A percentile compares a stretch with the other conserved stretches of the same genome.
phyloP scores from a whole-genome alignment of 2,797 vertebrate genomes.

The Spinibarbus caldwelli region DNA sequence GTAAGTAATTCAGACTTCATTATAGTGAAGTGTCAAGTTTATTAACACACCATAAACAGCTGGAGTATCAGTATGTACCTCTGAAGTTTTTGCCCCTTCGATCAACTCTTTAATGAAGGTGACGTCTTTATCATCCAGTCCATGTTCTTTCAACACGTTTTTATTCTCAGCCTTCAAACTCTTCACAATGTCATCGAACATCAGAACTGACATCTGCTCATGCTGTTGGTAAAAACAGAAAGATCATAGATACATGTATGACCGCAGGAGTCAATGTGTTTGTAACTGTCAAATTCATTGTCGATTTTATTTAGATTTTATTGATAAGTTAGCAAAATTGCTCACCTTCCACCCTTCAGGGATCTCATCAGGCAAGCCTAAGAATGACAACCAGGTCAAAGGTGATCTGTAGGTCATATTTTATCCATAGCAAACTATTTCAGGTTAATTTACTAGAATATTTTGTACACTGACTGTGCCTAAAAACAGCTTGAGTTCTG shows the following conservation, averaged over 20 bases:
- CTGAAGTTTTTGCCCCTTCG: neutral
- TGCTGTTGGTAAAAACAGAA: conserved; percentile 12
- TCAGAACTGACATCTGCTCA: neutral
- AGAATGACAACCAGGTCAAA: rapidly evolving
- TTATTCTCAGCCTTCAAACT: neutral
- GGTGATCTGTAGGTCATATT: neutral
- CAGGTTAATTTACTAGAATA: neutral
- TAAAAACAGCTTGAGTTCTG: neutral
- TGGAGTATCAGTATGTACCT: neutral
- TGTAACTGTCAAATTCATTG: too few species aligned
- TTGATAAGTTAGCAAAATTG: neutral
- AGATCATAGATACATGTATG: neutral
- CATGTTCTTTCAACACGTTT: neutral
- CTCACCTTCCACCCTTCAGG: conserved; percentile 6
- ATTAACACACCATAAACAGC: neutral
- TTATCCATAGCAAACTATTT: neutral
- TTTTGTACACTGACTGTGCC: too few species aligned
- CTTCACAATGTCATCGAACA: conserved; percentile 5
- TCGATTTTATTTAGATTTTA: too few species aligned
- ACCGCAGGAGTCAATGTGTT: too few species aligned
- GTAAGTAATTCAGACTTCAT: too few species aligned
- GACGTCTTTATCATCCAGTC: neutral
- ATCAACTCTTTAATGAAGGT: conserved; percentile 24
- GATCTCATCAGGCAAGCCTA: neutral
- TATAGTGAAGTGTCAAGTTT: too few species aligned